phyloP scores from a whole-genome alignment of 1,140 invertebrate genomes.

The Drosophila takahashii region DNA sequence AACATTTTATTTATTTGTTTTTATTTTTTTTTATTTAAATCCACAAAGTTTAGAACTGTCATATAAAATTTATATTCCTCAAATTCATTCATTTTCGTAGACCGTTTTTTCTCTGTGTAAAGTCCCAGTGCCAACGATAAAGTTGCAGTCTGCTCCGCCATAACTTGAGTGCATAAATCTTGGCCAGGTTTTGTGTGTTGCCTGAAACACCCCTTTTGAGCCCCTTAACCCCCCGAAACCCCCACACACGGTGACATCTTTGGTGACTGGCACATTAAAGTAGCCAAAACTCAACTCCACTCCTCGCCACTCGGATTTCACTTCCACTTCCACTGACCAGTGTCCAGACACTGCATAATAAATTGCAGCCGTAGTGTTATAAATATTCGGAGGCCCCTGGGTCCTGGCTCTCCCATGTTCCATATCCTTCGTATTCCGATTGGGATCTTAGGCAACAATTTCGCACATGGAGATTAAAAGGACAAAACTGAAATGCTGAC shows the following conservation, averaged over 20 bases:
- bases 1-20: too few species aligned
- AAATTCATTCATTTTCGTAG: too few species aligned
- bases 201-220: neutral
- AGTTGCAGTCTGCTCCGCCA: conserved; percentile 73
- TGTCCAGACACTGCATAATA: conserved; percentile 75
- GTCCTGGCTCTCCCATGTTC: neutral
- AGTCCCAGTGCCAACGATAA: conserved; percentile 59
- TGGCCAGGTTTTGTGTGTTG: conserved; percentile 42
- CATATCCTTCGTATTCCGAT: conserved; percentile 33
- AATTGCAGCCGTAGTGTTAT: conserved; percentile 78
- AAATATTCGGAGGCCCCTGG: conserved; percentile 57
- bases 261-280: conserved; percentile 67
- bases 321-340: conserved; percentile 15
- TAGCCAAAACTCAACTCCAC: conserved; percentile 41
- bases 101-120: conserved; percentile 1
- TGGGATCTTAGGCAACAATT: conserved; percentile 74
- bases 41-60: too few species aligned
- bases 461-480: conserved; percentile 69
- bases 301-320: neutral
- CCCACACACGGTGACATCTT: conserved; percentile 70
- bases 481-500: conserved; percentile 65
- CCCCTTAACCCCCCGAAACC: neutral
- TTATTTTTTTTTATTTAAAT: too few species aligned
- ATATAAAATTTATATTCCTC: too few species aligned
- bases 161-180: conserved; percentile 81